Base-by-base conservation (phyloP, 2,888 invertebrate species). In the Oscheius myriophilus region DNA sequence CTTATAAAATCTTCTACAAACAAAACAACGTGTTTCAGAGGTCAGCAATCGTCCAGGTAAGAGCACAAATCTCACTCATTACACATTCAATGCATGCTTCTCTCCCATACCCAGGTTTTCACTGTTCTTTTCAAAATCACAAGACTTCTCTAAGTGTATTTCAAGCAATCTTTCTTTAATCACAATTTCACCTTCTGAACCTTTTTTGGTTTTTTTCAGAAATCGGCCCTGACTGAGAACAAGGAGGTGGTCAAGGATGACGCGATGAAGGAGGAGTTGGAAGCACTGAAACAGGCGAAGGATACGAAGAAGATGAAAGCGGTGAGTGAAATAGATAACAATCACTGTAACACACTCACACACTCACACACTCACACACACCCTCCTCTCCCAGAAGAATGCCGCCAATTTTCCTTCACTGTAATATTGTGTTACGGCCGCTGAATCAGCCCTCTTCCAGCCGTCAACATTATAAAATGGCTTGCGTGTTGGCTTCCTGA, bases 251-350 rank as follows among this genome's bases (percentile, higher is more conserved):
- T 73, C 42, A 82, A 78, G 53, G 81, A 84, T 70, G 84, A 84
- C 58, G 75, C 77, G 18, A 71, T 76, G 18, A 72, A 78, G 39
- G 82, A 83, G 66, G 85, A 85, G 53, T 71, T 85, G 53, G 82
- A 82, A 25, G 80, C 76, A 18, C 62, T 85, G 55, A 79, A 77
- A 55, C 55, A 80, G 39, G 73, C 75, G 12, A 79, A 71, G 21
- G 82, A 82, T 41, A 57, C 81, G 67, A 78, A 75, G 53, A 76
- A 82, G 53, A 78, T 82, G 79, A 84, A 83, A 66, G 51, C 81
- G 59, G 80, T 79, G 16, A 18, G 61, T 7, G 1, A 1, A 2
- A 33, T 33, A 33, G 4, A 33, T 33, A n/a, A 9, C 33, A 33
- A 6, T 6, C 33, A 33, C 33, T 33, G 3, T 6, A 6, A 33